A percentile compares a stretch with the other conserved stretches of the same genome.
Evolutionary conservation across 2,888 invertebrate species (phyloP).

Genomic region (Lasioglossum villosulum): DNA sequence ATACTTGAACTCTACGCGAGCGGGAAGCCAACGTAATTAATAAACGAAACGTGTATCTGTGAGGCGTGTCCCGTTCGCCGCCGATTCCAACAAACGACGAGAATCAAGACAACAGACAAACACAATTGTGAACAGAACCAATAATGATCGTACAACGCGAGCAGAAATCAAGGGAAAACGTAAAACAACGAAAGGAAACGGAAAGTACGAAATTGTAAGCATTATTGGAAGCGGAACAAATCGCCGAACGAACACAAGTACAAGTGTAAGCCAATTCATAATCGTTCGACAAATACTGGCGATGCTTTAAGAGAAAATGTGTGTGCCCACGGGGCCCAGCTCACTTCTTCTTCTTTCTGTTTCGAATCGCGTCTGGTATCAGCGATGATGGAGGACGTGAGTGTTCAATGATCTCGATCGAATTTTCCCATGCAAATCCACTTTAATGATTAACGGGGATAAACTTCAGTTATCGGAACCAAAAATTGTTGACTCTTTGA

Average conservation of each 20-base stretch:
- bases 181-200: neutral
- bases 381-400: constrained; percentile 1
- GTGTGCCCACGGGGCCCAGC: constrained; percentile 73
- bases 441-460: no score
- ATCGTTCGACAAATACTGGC: constrained; percentile 73
- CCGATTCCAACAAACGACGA: constrained; percentile 41
- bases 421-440: constrained; percentile 2
- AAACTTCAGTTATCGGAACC: no score
- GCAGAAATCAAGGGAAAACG: neutral
- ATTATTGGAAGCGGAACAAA: constrained; percentile 60
- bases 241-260: constrained; percentile 39
- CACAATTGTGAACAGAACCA: neutral
- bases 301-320: constrained; percentile 74
- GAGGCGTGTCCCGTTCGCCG: constrained; percentile 72
- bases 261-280: constrained; percentile 58
- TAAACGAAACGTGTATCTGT: constrained; percentile 9
- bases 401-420: neutral
- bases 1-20: constrained; percentile 56
- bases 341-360: constrained; percentile 38
- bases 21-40: constrained; percentile 41
- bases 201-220: constrained; percentile 43
- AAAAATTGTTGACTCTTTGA: no score
- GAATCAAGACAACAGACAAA: constrained; percentile 25
- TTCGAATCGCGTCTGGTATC: constrained; percentile 35
- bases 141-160: neutral